Conservation (phyloP, 2,888 invertebrate genomes). For the Tenodera sinensis region DNA sequence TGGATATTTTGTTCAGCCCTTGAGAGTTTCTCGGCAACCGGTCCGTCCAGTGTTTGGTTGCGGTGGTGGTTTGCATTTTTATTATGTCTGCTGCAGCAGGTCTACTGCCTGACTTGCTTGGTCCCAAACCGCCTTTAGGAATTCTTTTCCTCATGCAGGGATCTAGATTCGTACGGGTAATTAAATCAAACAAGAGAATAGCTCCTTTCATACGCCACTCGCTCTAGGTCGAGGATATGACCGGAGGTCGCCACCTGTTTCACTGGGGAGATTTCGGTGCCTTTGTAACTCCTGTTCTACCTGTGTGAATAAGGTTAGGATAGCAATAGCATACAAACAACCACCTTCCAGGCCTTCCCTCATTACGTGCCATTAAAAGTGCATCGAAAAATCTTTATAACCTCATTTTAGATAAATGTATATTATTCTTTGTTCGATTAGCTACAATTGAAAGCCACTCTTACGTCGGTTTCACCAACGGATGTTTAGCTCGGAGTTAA, state of each 20-base stretch:
- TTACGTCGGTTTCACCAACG: too few species aligned
- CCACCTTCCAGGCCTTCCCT: too few species aligned
- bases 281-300: too few species aligned
- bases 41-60: not conserved
- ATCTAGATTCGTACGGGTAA: not conserved
- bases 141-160: not conserved
- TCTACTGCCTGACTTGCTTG: not conserved
- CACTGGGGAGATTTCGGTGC: not conserved
- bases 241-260: not conserved
- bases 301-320: too few species aligned
- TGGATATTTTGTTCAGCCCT: not conserved
- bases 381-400: too few species aligned
- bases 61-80: conserved; percentile 7
- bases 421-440: too few species aligned
- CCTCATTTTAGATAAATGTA: too few species aligned
- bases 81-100: conserved; percentile 8
- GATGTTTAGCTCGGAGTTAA: too few species aligned
- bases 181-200: not conserved
- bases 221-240: not conserved
- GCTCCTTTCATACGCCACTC: not conserved
- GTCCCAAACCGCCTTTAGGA: not conserved
- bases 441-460: too few species aligned
- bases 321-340: too few species aligned
- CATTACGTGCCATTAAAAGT: too few species aligned
- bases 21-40: not conserved